Evolutionary conservation across 2,113 vertebrate species (phyloP).

Genomic region (Brachyhypopomus occidentalis): DNA sequence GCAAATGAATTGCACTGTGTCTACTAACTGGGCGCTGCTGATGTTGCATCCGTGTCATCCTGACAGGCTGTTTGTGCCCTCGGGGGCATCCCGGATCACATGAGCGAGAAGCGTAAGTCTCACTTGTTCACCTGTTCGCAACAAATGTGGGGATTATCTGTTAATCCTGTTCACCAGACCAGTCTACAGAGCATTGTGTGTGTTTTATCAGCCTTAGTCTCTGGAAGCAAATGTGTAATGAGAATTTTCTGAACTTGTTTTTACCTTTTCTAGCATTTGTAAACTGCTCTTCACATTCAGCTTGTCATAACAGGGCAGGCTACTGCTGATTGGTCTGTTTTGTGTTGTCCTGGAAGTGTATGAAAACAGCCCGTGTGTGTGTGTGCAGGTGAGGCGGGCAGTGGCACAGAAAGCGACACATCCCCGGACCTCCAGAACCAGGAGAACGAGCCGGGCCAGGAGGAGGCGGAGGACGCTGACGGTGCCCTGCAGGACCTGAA

Average conservation of each 20-base stretch:
- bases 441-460: conserved; percentile 94
- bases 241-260: too few species aligned
- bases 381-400: conserved; percentile 88
- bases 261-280: too few species aligned
- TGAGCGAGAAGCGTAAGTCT: conserved; percentile 95
- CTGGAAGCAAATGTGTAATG: too few species aligned
- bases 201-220: background rate
- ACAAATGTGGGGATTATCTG: too few species aligned
- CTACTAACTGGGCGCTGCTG: background rate
- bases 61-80: conserved; percentile 91
- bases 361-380: background rate
- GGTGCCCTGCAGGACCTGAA: conserved; percentile 92
- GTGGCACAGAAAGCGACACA: conserved; percentile 94
- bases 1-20: background rate
- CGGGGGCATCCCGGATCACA: conserved; percentile 94
- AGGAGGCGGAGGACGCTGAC: conserved; percentile 92
- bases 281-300: too few species aligned
- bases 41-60: conserved; percentile 4
- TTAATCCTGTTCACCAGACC: too few species aligned
- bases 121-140: too few species aligned
- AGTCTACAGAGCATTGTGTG: background rate
- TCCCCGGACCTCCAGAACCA: conserved; percentile 98
- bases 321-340: background rate
- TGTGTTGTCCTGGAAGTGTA: background rate
- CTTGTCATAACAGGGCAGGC: background rate